phyloP scores from a whole-genome alignment of 2,888 invertebrate species.

The Heliothis peltigera region DNA sequence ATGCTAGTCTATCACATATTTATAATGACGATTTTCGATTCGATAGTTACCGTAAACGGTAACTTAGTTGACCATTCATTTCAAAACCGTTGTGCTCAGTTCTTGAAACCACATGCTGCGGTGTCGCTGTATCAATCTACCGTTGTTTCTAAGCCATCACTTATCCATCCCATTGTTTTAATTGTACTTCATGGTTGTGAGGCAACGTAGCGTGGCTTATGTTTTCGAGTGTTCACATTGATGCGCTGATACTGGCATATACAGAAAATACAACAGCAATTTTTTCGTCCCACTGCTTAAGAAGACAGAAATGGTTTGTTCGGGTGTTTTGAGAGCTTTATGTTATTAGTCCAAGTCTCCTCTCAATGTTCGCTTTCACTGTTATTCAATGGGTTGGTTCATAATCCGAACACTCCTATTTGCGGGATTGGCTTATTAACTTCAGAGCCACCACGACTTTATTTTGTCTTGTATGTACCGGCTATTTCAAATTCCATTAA shows the following conservation, averaged over 20 bases:
- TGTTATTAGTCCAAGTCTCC: not conserved
- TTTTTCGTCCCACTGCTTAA: too few species aligned
- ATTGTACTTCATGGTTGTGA: slow-evolving; percentile 4
- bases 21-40: too few species aligned
- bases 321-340: not conserved
- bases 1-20: too few species aligned
- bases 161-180: not conserved
- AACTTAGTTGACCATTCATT: not conserved
- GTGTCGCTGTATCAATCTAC: slow-evolving; percentile 1
- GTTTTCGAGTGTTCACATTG: too few species aligned
- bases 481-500: not conserved
- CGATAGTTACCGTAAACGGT: not conserved
- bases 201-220: slow-evolving; percentile 3
- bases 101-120: slow-evolving; percentile 23
- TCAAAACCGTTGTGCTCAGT: slow-evolving; percentile 12
- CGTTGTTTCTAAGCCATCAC: slow-evolving; percentile 11
- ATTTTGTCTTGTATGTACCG: too few species aligned
- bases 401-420: not conserved
- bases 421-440: not conserved
- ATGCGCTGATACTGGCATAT: too few species aligned
- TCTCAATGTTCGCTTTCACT: not conserved
- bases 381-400: not conserved
- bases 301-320: not conserved
- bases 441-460: not conserved
- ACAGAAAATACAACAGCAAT: too few species aligned